Percentiles rank a stretch among this genome's conserved stretches.
These are phyloP conservation scores for Acrobasis consociella DNA, from an alignment of 2,888 invertebrate genomes.

Conservation along the genomic window DNA sequence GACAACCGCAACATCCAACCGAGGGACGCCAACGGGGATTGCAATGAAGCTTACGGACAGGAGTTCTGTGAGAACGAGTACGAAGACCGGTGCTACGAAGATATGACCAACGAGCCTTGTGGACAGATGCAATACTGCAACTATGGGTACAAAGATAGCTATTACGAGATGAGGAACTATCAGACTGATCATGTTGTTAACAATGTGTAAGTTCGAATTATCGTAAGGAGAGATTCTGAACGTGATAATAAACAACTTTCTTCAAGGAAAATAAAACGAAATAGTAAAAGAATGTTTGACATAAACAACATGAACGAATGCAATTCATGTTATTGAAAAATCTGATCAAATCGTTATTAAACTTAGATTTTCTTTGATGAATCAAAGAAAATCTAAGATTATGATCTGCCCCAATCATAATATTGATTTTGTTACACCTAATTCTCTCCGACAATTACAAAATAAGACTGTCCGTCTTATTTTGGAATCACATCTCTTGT, in stretches of 20 bases:
- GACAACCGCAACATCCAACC: slow-evolving; percentile 37
- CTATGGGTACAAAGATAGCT: slow-evolving; percentile 70
- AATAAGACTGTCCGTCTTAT: too few species aligned
- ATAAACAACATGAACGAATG: too few species aligned
- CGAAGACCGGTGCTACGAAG: slow-evolving; percentile 66
- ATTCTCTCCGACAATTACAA: too few species aligned
- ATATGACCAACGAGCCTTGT: slow-evolving; percentile 52
- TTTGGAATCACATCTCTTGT: too few species aligned
- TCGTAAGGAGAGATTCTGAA: background rate
- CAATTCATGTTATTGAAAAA: too few species aligned
- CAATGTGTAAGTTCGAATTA: slow-evolving; percentile 43
- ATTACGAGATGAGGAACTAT: slow-evolving; percentile 69
- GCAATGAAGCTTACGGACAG: slow-evolving; percentile 51
- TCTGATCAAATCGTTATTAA: too few species aligned
- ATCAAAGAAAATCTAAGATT: too few species aligned
- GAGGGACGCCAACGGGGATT: slow-evolving; percentile 37
- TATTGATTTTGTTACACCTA: too few species aligned
- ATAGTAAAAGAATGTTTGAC: too few species aligned
- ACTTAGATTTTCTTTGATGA: too few species aligned
- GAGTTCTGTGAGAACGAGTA: slow-evolving; percentile 71
- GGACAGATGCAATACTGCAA: slow-evolving; percentile 63
- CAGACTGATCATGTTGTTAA: slow-evolving; percentile 62
- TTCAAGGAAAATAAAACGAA: background rate
- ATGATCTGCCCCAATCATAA: too few species aligned
- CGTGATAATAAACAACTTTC: background rate